Conservation (phyloP, 1,140 invertebrate genomes). For the Pteromalus puparum region DNA sequence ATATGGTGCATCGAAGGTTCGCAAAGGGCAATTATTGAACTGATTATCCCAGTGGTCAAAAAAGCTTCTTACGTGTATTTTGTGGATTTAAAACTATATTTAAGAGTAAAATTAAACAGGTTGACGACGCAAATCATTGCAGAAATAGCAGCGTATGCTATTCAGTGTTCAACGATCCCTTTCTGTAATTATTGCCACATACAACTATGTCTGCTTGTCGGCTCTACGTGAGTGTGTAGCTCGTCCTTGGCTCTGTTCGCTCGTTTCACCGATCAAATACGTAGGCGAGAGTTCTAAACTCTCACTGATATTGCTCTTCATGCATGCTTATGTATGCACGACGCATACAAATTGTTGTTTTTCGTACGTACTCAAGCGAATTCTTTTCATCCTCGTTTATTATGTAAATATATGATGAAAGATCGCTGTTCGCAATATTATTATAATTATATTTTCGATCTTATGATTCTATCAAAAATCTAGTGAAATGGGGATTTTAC, state of each 20-base stretch:
- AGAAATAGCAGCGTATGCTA: neutral
- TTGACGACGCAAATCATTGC: neutral
- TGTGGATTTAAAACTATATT: neutral
- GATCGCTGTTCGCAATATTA: neutral
- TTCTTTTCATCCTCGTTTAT: neutral
- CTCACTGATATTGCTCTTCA: neutral
- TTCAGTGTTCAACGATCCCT: no score
- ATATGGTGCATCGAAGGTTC: neutral
- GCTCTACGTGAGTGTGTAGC: neutral
- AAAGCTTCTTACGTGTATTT: neutral
- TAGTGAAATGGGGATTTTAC: neutral
- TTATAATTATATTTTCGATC: neutral
- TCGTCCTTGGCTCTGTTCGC: slow-evolving; percentile 26
- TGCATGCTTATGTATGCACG: neutral
- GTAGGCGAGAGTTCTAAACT: neutral
- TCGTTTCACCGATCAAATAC: neutral
- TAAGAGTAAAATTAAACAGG: neutral
- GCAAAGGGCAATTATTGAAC: neutral
- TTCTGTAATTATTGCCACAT: slow-evolving; percentile 9
- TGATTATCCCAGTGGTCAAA: neutral
- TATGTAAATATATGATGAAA: neutral
- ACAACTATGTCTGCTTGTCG: neutral
- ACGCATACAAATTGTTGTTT: neutral
- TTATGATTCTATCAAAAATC: neutral
- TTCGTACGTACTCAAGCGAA: neutral